Evolutionary conservation across 2,797 vertebrate species (phyloP).

Genomic region (Cirrhinus molitorella): DNA sequence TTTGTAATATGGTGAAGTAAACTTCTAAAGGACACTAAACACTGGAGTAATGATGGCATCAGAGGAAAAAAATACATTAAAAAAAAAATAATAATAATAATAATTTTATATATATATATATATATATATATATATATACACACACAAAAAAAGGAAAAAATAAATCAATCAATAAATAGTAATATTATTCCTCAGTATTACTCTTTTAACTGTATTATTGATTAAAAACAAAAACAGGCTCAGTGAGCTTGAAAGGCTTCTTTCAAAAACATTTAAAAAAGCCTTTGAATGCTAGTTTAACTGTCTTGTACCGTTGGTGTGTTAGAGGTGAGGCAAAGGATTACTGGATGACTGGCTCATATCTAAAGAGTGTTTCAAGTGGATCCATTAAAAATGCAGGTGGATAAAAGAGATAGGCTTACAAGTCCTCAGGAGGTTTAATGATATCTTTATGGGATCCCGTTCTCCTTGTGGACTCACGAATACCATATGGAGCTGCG

Average conservation of each 20-base stretch:
- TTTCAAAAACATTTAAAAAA: not conserved
- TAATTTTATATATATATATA: no score
- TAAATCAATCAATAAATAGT: not conserved
- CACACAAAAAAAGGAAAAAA: no score
- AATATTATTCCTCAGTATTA: not conserved
- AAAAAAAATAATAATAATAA: no score
- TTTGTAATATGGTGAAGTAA: no score
- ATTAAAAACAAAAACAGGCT: not conserved
- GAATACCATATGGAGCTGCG: constrained; percentile 94
- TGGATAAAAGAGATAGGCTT: constrained; percentile 63
- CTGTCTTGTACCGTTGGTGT: not conserved
- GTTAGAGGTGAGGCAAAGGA: not conserved
- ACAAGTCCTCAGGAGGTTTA: constrained; percentile 86
- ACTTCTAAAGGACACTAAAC: no score
- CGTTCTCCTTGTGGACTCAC: constrained; percentile 94
- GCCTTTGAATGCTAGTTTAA: not conserved
- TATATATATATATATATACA: no score
- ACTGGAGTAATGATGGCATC: not conserved
- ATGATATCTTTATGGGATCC: constrained; percentile 88
- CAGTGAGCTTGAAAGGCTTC: not conserved
- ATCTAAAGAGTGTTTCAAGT: not conserved
- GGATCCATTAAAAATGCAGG: constrained; percentile 23
- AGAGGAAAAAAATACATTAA: not conserved
- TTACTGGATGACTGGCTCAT: not conserved
- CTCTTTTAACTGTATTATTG: not conserved